These are phyloP conservation scores for Sphaeridia pumilis DNA, from an alignment of 2,888 invertebrate species.

Conservation along the genomic window DNA sequence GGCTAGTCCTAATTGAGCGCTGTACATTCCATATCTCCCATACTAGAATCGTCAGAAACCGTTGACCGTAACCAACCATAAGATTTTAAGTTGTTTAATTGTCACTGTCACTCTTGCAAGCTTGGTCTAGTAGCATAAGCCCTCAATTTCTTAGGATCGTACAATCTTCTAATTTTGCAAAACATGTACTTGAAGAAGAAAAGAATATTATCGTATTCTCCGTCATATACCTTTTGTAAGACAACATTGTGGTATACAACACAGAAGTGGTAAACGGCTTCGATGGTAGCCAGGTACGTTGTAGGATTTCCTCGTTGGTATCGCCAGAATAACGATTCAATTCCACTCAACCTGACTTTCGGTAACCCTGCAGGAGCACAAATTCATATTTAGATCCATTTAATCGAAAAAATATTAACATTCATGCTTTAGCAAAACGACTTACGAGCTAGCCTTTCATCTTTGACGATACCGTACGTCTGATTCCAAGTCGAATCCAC, in stretches of 20 bases:
- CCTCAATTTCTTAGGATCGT: conserved; percentile 64
- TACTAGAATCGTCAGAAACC: no score
- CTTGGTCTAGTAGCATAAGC: conserved; percentile 47
- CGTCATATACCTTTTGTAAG: conserved; percentile 45
- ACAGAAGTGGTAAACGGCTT: conserved; percentile 83
- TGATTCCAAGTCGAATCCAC: conserved; percentile 96
- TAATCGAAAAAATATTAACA: no score
- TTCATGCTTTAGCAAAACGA: no score
- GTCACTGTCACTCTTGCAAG: conserved; percentile 13
- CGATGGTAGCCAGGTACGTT: conserved; percentile 85
- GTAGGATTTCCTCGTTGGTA: conserved; percentile 83
- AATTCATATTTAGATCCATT: no score
- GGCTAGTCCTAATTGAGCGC: no score
- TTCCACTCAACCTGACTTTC: conserved; percentile 65
- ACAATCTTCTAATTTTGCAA: conserved; percentile 68
- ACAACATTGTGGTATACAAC: conserved; percentile 59
- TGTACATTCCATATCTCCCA: no score
- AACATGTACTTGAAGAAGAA: conserved; percentile 90
- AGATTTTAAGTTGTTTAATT: no score
- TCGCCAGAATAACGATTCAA: conserved; percentile 88
- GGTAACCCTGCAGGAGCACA: conserved; percentile 50
- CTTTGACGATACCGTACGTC: conserved; percentile 72
- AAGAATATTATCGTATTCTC: conserved; percentile 80
- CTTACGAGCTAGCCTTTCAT: conserved; percentile 52
- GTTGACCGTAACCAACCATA: no score